Base-by-base conservation (phyloP, 2,888 invertebrate species). In the Cheilosia soror region DNA sequence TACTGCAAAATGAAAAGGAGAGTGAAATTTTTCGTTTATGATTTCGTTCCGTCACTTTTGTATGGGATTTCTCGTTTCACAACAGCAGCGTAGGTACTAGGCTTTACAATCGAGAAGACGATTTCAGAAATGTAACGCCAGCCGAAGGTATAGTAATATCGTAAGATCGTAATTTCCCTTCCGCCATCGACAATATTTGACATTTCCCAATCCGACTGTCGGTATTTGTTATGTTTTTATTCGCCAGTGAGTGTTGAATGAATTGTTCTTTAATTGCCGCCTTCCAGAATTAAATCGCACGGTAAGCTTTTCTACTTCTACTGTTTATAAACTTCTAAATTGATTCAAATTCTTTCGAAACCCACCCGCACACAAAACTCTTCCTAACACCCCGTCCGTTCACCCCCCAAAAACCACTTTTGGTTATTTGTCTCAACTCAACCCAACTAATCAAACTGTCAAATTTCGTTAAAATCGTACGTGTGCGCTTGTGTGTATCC, bases 401-500 rank as follows among this genome's bases (percentile, higher is more conserved):
- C 69, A 63, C 62, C 63, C 69, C 69, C 49, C 25, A 47, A 66
- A 75, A 62, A 63, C 29, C 62, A 42, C 78, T 20, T 68, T 11
- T n/a, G 51, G 42, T 37, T 69, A 79, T 79, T 79, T 73, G 80
- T 79, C 78, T 80, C 49, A 49, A 65, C 62, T 71, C 78, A 65
- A 75, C 75, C 69, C 73, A 83, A 78, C 77, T 60, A 80, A 80
- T 81, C 72, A 78, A 85, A 77, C 85, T 85, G 85, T 85, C 85
- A 85, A 81, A 85, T 58, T 81, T 85, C 44, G 71, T 57, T 72
- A 75, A 83, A 87, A 78, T 87, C 76, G 87, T 87, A 75, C 73
- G 87, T 87, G 88, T 88, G 87, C 87, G 87, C 88, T 88, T 88
- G 88, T 88, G 87, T 88, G 87, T 87, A 87, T 87, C 55, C 37